phyloP scores from a whole-genome alignment of 2,888 invertebrate species.

The Thysanoteuthis rhombus region DNA sequence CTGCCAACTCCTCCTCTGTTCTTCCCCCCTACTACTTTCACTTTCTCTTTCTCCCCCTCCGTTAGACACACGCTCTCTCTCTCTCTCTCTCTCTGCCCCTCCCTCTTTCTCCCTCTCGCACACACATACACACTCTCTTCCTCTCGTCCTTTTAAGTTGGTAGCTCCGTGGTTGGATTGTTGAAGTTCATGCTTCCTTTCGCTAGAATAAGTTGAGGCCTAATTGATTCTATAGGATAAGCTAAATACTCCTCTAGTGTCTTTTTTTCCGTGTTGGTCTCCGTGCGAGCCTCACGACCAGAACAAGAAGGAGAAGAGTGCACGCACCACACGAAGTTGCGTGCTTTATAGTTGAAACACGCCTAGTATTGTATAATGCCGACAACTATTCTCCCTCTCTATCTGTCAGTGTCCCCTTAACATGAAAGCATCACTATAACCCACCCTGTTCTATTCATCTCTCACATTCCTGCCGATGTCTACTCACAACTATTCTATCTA shows the following conservation, averaged over 20 bases:
- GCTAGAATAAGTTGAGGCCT: background rate
- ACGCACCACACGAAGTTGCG: background rate
- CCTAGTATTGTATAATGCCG: too few relatives aligned
- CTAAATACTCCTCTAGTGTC: too few relatives aligned
- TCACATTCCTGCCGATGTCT: background rate
- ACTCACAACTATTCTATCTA: too few relatives aligned
- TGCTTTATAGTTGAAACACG: background rate
- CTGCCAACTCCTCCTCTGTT: background rate
- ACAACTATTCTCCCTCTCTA: background rate
- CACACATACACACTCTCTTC: too few relatives aligned
- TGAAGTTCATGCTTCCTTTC: background rate
- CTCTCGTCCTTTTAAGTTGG: background rate
- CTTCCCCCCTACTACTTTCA: background rate
- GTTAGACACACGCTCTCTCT: too few relatives aligned
- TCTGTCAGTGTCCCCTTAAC: background rate
- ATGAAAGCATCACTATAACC: background rate
- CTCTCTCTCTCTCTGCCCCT: too few relatives aligned
- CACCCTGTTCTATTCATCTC: background rate
- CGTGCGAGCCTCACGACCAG: background rate
- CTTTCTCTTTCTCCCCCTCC: too few relatives aligned
- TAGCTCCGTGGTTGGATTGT: background rate
- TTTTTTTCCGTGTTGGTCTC: background rate
- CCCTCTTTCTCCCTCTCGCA: too few relatives aligned
- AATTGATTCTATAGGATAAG: background rate
- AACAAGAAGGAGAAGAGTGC: background rate